Base-by-base conservation (phyloP, 1,140 invertebrate species). In the Microplitis mediator region DNA sequence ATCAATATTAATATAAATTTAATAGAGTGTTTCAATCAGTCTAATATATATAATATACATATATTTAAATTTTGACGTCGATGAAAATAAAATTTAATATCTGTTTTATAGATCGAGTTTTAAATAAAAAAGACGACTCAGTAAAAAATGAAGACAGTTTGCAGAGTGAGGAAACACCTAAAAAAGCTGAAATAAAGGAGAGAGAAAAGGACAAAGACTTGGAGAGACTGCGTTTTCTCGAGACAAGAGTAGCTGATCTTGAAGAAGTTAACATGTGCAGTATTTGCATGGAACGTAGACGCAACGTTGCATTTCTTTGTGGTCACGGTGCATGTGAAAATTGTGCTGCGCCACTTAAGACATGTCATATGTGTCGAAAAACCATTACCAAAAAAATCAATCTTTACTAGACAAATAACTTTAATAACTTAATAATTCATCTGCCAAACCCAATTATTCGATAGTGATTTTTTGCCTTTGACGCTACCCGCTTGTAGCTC, bases 331-430 rank as follows among this genome's bases (percentile, higher is more conserved):
- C 95, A 4, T 97, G 96, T 87, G 91, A 92, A 36, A 90, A 91
- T 63, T 97, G 96, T 81, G 92, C 95, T 0, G 90, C 93, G 68
- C 93, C 95, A 1, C 85, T 97, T 2, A 91, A 91, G 80, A 94
- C 91, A 5, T 97, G 96, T 88, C 96, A 97, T 86, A 97, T 97
- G 94, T 97, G 95, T 87, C 90, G 96, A 45, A 94, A 95, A 86
- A 91, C 92, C 5, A 97, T 97, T 80, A 91, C 92, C 13, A 94
- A 94, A 82, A 96, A 95, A 83, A 97, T 97, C 76, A 95, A 94
- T 85, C 88, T 97, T 35, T 93, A 93, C 82, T 93, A 88, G 67
- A 23, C 13, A 71, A 39, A 13, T 34, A 3, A 34, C 52, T 52
- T 54, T 52, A 54, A 52, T 60, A 71, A 54, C 14, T 13, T 11